Conservation (phyloP, 35 echinoderm and acorn worm species). For the Lytechinus pictus region DNA sequence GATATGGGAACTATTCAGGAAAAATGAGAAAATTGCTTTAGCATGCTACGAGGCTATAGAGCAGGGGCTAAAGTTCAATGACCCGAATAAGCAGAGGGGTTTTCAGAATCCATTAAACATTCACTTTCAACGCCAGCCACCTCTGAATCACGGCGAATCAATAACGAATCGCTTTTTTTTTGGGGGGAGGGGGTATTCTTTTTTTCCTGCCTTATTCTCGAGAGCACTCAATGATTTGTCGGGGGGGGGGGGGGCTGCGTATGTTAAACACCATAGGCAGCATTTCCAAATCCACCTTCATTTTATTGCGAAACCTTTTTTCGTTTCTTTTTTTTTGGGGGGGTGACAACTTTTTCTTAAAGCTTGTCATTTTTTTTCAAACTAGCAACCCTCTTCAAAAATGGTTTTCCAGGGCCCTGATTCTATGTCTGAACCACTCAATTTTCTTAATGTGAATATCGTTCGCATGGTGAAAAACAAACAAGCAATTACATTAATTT, state of each 20-base stretch:
- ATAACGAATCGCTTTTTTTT: not conserved
- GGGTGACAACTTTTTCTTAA: no score
- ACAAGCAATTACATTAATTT: no score
- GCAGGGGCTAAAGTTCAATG: not conserved
- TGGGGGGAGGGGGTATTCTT: not conserved
- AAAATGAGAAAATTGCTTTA: constrained; percentile 20
- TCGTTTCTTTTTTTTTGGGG: not conserved
- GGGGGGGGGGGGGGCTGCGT: not conserved
- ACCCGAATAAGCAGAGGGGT: not conserved
- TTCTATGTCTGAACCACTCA: no score
- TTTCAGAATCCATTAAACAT: not conserved
- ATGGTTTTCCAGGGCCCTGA: no score
- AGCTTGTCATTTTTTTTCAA: no score
- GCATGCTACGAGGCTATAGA: not conserved
- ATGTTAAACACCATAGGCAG: not conserved
- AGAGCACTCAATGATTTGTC: no score
- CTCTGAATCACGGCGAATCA: not conserved
- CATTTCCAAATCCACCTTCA: not conserved
- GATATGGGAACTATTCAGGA: not conserved
- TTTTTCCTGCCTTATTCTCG: not conserved
- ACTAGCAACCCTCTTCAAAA: no score
- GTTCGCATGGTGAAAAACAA: no score
- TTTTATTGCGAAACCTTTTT: not conserved
- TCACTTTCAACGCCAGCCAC: not conserved
- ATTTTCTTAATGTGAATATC: no score